Evolutionary conservation across 2,888 invertebrate species (phyloP), one percentile per base, ranked within the genome.

Genomic region (Hyposoter didymator): DNA sequence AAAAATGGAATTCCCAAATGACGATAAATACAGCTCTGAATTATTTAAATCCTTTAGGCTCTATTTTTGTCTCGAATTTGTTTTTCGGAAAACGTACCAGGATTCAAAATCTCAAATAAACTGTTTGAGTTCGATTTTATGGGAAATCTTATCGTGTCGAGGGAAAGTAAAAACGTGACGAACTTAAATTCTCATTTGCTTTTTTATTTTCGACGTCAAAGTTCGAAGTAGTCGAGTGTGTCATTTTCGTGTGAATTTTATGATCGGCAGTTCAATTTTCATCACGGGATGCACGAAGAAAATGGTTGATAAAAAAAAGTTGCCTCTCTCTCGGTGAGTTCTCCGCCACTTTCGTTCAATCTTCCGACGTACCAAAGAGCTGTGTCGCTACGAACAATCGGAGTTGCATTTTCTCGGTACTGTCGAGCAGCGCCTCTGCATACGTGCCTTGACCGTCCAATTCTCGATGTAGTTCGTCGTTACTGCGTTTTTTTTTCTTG

Each of bases 401-500:
- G 28, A 64, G 52, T 72, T 82, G 64, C 32, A 78, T 78, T 76
- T 82, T 62, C 82, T 72, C 72, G 14, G 39, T 55, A 19, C 69
- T 69, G 49, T 59, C 78, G 72, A 62, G 72, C 70, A 62, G 49
- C 66, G n/a, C n/a, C 7, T 8, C 6, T n/a, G 8, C 2, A 39
- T 66, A 28, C 28, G 66, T 66, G 66, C 66, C 59, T 66, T 66
- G 66, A 39, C 66, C 32, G 39, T 39, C 66, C 66, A 66, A 66
- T 66, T 66, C 35, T 66, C 39, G 19, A 59, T 59, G 59, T 28
- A 59, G 59, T 59, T 59, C 43, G 55, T 55, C 82, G 62, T 76
- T 70, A 62, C 49, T 74, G 55, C 45, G 64, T 43, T 64, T 84
- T 78, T 78, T 70, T 78, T 78, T 66, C 80, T 76, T 39, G 43